phyloP scores from a whole-genome alignment of 1,140 invertebrate species.

The Thalassaphorura encarpata region DNA sequence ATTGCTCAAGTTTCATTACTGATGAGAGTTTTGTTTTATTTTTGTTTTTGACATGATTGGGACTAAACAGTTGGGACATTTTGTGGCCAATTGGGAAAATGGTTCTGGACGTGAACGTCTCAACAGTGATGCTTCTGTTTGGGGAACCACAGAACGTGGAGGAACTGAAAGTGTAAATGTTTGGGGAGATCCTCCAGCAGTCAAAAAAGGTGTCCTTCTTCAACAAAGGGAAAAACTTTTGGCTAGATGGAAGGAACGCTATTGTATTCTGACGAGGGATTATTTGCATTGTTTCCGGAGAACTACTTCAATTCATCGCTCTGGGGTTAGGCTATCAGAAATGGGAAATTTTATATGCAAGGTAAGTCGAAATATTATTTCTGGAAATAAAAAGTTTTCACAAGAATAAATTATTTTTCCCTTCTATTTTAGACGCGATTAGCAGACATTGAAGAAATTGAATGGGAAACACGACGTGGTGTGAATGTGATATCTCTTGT shows the following conservation, averaged over 20 bases:
- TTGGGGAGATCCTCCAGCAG: conserved; percentile 31
- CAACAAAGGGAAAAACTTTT: conserved; percentile 56
- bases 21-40: too few relatives aligned
- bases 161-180: conserved; percentile 23
- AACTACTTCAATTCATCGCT: conserved; percentile 38
- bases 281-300: conserved; percentile 59
- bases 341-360: conserved; percentile 62
- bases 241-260: conserved; percentile 54
- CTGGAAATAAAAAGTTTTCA: not conserved
- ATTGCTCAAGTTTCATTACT: too few relatives aligned
- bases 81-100: too few relatives aligned
- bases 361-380: conserved; percentile 36
- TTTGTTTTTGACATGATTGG: too few relatives aligned
- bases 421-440: conserved; percentile 46
- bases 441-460: conserved; percentile 52
- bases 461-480: conserved; percentile 42
- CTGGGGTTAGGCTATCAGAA: conserved; percentile 50
- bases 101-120: too few relatives aligned
- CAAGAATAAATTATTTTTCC: too few relatives aligned
- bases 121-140: too few relatives aligned
- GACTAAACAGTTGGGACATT: too few relatives aligned
- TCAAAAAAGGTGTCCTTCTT: conserved; percentile 47
- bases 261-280: conserved; percentile 42
- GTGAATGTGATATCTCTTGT: conserved; percentile 28
- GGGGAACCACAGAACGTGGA: too few relatives aligned